Evolutionary conservation across 2,888 invertebrate species (phyloP), one percentile per base, ranked within the genome.

Genomic region (Drosophila mercatorum): DNA sequence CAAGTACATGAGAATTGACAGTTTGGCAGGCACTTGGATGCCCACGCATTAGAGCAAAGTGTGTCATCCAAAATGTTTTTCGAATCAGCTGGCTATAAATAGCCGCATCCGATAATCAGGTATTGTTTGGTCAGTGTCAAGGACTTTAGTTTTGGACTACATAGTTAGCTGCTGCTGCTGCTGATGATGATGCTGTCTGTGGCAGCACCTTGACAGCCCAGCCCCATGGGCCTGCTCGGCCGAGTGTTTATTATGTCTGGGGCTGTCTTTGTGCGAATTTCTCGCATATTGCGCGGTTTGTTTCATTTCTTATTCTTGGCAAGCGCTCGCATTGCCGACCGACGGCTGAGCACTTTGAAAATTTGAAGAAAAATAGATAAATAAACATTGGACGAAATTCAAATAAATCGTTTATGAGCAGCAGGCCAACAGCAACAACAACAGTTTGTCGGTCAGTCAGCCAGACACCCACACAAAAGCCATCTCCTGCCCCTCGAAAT

Each of bases 61-160:
- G 76, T 77, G 75, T 77, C 76, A 77, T 63, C 44, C 63, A 14
- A 66, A 68, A 60, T 66, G 62, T 43, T 60, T 58, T 56, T 26
- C 58, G 58, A 70, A 63, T 77, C 66, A 67, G 47, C 31, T 12
- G 43, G 28, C 64, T 78, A 78, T 76, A 80, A 76, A 76, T 78
- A 78, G 57, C 5, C 47, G 14, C 28, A n/a, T 22, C 14, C 43
- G 72, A 43, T 63, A 74, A 62, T 59, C 60, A 68, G 72, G 75
- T 80, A 76, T 51, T 55, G 43, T 69, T 63, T 56, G 80, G 78
- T 88, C 86, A 86, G 86, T 88, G 86, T 89, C 86, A 86, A 86
- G 90, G 78, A 69, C 78, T 44, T 60, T 68, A 58, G 60, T 64
- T 78, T 78, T 79, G 78, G 80, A 72, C 81, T 78, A 65, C 60